These are phyloP conservation scores for Martes martes DNA, from an alignment of 2,113 vertebrate genomes.

Conservation along the genomic window DNA sequence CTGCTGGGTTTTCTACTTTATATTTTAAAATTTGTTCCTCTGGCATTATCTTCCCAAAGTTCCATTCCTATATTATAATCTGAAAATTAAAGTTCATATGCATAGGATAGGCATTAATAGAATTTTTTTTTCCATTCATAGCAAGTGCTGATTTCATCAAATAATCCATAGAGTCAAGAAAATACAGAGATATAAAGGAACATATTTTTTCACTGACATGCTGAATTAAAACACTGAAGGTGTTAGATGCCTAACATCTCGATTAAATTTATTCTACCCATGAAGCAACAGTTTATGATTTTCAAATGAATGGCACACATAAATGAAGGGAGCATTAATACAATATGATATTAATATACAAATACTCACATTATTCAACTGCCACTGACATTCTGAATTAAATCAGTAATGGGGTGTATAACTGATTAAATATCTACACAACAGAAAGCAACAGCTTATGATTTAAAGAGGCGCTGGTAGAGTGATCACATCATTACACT, in stretches of 20 bases:
- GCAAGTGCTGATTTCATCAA: constrained; percentile 23
- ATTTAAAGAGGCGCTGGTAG: constrained; percentile 85
- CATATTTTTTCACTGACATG: constrained; percentile 69
- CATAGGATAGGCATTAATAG: constrained; percentile 22
- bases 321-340: constrained; percentile 84
- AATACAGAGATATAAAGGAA: constrained; percentile 69
- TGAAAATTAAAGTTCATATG: constrained; percentile 22
- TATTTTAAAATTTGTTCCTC: background rate
- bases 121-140: background rate
- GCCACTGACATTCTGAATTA: constrained; percentile 85
- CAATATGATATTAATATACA: constrained; percentile 87
- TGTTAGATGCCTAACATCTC: constrained; percentile 76
- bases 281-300: constrained; percentile 84
- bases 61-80: background rate
- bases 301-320: constrained; percentile 83
- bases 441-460: constrained; percentile 87
- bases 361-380: constrained; percentile 86
- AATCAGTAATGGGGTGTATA: constrained; percentile 86
- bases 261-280: constrained; percentile 81
- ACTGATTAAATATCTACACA: constrained; percentile 90
- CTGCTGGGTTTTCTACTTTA: background rate
- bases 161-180: constrained; percentile 58
- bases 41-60: background rate
- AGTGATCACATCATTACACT: constrained; percentile 87
- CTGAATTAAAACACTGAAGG: constrained; percentile 77